Evolutionary conservation across 2,113 vertebrate species (phyloP).

Genomic region (Rhynchomys soricoides): DNA sequence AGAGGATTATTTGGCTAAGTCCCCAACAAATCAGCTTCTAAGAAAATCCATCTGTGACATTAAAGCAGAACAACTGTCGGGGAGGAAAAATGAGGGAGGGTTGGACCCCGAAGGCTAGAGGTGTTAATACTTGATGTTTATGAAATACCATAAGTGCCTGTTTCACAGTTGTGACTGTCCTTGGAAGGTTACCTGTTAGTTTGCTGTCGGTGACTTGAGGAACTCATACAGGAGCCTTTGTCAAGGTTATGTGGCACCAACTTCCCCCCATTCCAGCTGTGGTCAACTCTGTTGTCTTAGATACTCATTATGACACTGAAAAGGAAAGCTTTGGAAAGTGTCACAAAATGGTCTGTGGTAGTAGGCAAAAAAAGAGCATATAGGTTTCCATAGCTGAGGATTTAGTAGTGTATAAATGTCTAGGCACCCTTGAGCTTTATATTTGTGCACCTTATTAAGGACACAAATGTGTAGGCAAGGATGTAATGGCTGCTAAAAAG

Average conservation of each 20-base stretch:
- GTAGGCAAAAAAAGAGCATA: background rate
- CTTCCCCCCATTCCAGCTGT: accelerated
- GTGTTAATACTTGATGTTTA: background rate
- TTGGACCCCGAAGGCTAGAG: background rate
- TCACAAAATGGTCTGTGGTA: background rate
- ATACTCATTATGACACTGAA: background rate
- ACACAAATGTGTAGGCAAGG: background rate
- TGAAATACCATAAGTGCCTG: background rate
- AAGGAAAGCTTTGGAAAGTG: background rate
- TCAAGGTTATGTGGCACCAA: accelerated
- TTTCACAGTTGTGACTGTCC: background rate
- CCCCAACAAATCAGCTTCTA: background rate
- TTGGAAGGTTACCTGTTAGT: background rate
- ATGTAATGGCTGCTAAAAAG: conserved; percentile 12
- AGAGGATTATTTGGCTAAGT: background rate
- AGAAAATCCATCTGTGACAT: background rate
- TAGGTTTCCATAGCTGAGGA: background rate
- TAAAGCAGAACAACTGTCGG: background rate
- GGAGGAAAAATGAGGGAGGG: background rate
- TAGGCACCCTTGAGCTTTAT: background rate
- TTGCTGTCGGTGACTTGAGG: background rate
- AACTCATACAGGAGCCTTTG: background rate
- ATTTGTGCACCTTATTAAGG: background rate
- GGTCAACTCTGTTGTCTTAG: background rate
- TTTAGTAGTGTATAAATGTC: background rate